Base-by-base conservation (phyloP, 2,797 vertebrate species). In the Notolabrus celidotus region DNA sequence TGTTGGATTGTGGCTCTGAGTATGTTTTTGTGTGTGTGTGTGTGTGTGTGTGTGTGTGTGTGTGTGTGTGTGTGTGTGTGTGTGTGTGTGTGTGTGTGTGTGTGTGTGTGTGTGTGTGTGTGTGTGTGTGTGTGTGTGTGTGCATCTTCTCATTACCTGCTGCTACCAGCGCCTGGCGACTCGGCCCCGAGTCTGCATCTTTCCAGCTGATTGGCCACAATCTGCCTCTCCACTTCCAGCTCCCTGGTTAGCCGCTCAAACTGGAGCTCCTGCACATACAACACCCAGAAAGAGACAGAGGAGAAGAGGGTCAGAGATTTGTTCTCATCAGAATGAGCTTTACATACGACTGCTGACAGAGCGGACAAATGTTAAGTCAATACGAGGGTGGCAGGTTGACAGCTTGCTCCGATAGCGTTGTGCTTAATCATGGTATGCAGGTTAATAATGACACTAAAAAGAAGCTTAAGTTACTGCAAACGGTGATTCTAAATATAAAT, bases 161-260 rank as follows among this genome's bases (percentile, higher is more conserved):
- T 97, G 94, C 97, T 99, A 92, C 94, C 96, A 89, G 95, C 91
- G 89, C 95, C 98, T 77, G 97, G 97, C 64, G 98, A 99, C 90
- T 99, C 97, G 79, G 96, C 95, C 94, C 95, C 97, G 67, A 99
- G 95, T 94, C 97, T 95, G 95, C 97, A 99, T 97, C 97, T 95
- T 94, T 99, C 97, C 94, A 99, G 96, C 94, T 99, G 98, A 97
- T 96, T 98, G 95, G 97, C 97, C 94, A 98, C 96, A 95, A 98
- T 98, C 95, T 99, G 97, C 93, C 97, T 96, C 95, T 99, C 98
- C 92, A 97, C 97, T 91, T 99, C 98, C 92, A 99, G 95, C 93
- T 99, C 98, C 94, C 96, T 95, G 92, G 98, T 99, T 92, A 99
- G 97, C 84, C 97, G 95, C 88, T 99, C 97, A 95, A 99, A 99